phyloP scores from a whole-genome alignment of 2,888 invertebrate species.

The Xestia sexstrigata region DNA sequence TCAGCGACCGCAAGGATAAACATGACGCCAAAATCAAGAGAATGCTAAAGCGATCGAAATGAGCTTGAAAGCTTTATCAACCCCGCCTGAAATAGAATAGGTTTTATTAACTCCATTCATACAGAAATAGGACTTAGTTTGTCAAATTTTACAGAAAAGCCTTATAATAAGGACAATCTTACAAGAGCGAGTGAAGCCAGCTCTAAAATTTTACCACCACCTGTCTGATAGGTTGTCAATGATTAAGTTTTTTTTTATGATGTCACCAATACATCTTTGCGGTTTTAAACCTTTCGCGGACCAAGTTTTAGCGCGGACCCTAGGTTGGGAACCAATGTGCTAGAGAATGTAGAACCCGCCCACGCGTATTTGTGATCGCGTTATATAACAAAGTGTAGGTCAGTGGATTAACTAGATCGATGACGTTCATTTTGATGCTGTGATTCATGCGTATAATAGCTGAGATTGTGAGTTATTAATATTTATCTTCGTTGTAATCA shows the following conservation, averaged over 20 bases:
- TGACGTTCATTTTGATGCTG: slow-evolving; percentile 53
- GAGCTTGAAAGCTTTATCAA: not conserved
- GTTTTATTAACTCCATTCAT: not conserved
- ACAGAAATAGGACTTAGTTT: not conserved
- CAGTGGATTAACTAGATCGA: slow-evolving; percentile 64
- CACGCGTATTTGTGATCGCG: slow-evolving; percentile 49
- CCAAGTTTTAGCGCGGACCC: not conserved
- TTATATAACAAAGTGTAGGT: slow-evolving; percentile 63
- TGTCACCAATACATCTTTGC: not conserved
- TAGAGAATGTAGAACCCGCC: slow-evolving; percentile 45
- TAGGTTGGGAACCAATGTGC: slow-evolving; percentile 16
- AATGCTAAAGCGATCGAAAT: not conserved
- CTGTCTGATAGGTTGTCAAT: not conserved
- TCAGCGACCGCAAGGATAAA: not conserved
- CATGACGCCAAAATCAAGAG: not conserved
- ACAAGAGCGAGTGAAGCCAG: not conserved
- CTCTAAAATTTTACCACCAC: not conserved
- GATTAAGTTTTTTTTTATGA: too few species aligned
- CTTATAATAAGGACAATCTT: not conserved
- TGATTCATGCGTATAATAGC: slow-evolving; percentile 52
- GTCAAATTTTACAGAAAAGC: not conserved
- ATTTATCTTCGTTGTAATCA: slow-evolving; percentile 8
- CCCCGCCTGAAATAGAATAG: not conserved
- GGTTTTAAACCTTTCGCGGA: not conserved
- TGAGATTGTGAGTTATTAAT: slow-evolving; percentile 29